Evolutionary conservation across 2,888 invertebrate species (phyloP).

Genomic region (Epicampocera succincta): DNA sequence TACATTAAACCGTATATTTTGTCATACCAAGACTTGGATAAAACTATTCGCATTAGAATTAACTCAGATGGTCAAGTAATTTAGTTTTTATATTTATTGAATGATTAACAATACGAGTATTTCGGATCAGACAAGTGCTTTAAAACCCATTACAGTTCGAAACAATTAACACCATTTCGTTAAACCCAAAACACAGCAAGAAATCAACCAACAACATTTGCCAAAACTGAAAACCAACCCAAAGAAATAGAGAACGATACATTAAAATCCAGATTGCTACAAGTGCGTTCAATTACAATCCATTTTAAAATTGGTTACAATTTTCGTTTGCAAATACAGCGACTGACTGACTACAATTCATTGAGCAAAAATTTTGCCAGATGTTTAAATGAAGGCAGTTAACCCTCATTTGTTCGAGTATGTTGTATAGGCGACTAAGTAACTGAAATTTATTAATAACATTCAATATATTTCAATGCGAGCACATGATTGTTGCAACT

Average conservation of each 20-base stretch:
- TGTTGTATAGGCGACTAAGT: background rate
- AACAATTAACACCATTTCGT: conserved; percentile 63
- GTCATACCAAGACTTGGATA: background rate
- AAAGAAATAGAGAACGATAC: background rate
- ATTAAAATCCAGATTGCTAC: conserved; percentile 43
- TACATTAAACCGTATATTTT: too few species aligned
- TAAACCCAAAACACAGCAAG: conserved; percentile 24
- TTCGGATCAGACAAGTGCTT: conserved; percentile 59
- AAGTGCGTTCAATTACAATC: conserved; percentile 64
- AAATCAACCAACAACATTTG: conserved; percentile 8
- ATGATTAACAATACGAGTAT: conserved; percentile 14
- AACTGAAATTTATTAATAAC: conserved; percentile 63
- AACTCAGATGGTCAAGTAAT: conserved; percentile 65
- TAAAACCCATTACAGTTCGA: conserved; percentile 59
- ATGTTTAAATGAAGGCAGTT: conserved; percentile 78
- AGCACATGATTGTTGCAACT: conserved; percentile 11
- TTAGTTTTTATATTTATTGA: conserved; percentile 54
- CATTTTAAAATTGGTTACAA: conserved; percentile 64
- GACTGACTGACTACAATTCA: conserved; percentile 34
- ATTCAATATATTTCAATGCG: conserved; percentile 13
- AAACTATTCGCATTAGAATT: conserved; percentile 7
- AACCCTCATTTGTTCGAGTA: conserved; percentile 76
- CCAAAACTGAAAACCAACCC: conserved; percentile 28
- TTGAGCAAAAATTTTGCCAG: conserved; percentile 75
- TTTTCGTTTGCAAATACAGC: conserved; percentile 5